Percentiles rank a stretch among this genome's conserved stretches.
Evolutionary conservation across 2,888 invertebrate genomes (phyloP).

Genomic region (Cecidostiba fungosa): DNA sequence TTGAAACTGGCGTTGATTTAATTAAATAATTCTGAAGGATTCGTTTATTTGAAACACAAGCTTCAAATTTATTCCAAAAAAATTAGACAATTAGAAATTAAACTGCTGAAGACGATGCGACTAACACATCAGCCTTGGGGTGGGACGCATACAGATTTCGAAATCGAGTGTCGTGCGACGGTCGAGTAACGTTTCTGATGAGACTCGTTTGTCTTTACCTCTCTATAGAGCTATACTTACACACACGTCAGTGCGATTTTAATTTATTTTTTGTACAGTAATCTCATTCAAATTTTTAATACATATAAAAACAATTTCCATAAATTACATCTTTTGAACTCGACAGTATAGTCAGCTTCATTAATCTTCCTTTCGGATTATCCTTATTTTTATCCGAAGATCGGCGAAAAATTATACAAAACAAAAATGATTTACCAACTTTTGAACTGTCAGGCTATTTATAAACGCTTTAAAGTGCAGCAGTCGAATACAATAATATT

Average conservation of each 20-base stretch:
- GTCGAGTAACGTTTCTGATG: slow-evolving; percentile 32
- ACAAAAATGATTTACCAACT: neutral
- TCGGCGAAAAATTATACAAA: neutral
- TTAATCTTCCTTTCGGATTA: neutral
- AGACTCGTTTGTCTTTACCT: neutral
- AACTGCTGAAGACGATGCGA: slow-evolving; percentile 37
- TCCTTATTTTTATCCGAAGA: neutral
- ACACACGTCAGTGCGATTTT: neutral
- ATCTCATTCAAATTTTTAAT: no score
- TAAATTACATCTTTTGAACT: neutral
- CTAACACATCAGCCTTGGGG: slow-evolving; percentile 54
- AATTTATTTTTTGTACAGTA: slow-evolving; percentile 20
- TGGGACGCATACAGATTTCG: slow-evolving; percentile 52
- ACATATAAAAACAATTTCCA: no score
- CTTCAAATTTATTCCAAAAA: neutral
- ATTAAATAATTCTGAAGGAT: neutral
- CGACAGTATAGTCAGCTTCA: neutral
- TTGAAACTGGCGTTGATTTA: no score
- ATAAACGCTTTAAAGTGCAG: neutral
- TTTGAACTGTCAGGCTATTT: neutral
- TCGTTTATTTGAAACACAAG: neutral
- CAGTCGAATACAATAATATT: no score
- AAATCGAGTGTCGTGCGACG: slow-evolving; percentile 48
- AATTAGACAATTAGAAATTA: slow-evolving; percentile 43
- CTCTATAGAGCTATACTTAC: neutral